phyloP scores from a whole-genome alignment of 1,140 invertebrate species.

The Popillia japonica region DNA sequence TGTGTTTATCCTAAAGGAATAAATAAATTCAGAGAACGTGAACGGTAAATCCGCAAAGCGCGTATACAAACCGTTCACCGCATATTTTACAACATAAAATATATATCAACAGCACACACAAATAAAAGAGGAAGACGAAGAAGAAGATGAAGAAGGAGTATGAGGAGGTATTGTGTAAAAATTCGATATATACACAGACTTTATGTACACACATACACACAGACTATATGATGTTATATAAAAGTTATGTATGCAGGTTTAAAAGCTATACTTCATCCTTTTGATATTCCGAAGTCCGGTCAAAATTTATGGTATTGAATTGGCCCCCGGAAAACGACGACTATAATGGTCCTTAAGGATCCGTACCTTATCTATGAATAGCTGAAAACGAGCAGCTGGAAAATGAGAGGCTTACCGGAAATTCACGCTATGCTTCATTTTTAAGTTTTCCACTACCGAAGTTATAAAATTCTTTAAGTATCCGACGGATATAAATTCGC shows the following conservation, averaged over 20 bases:
- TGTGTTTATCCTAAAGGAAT: slow-evolving; percentile 33
- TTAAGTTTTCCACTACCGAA: slow-evolving; percentile 23
- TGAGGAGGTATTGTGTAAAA: slow-evolving; percentile 38
- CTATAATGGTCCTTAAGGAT: slow-evolving; percentile 38
- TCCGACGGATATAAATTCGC: slow-evolving; percentile 29
- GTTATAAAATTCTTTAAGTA: slow-evolving; percentile 38
- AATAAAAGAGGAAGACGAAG: no score
- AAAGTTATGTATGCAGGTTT: slow-evolving; percentile 39
- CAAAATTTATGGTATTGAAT: slow-evolving; percentile 43
- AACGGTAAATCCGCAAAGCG: background rate
- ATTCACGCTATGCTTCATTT: slow-evolving; percentile 38
- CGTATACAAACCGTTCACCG: slow-evolving; percentile 1
- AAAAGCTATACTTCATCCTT: slow-evolving; percentile 43
- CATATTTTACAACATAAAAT: slow-evolving; percentile 12
- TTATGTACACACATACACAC: background rate
- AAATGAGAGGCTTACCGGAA: slow-evolving; percentile 31
- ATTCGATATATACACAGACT: slow-evolving; percentile 31
- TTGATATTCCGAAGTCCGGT: slow-evolving; percentile 43
- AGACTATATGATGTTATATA: background rate
- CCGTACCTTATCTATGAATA: slow-evolving; percentile 43
- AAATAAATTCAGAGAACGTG: slow-evolving; percentile 3
- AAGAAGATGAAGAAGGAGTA: background rate
- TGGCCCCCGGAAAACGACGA: slow-evolving; percentile 37
- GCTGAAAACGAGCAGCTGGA: slow-evolving; percentile 40
- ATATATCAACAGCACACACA: background rate